Conservation (phyloP, 2,888 invertebrate species). For the Halictus quadricinctus region DNA sequence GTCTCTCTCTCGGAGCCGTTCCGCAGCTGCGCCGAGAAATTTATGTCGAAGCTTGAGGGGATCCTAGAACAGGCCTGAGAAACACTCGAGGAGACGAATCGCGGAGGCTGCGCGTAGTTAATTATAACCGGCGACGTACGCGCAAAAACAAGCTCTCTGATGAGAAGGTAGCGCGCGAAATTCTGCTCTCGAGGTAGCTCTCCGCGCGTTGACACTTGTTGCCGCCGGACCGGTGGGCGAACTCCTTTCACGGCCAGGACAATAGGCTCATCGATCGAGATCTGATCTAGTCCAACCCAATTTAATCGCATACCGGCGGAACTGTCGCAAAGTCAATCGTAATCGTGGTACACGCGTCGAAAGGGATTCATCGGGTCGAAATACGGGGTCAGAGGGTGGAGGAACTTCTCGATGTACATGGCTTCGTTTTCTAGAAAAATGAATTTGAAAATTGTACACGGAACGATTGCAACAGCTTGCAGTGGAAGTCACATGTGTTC, state of each 20-base stretch:
- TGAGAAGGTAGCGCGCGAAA: neutral
- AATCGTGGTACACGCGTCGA: too few relatives aligned
- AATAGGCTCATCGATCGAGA: neutral
- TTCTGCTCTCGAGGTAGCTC: neutral
- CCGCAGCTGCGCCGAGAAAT: constrained; percentile 38
- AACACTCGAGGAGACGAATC: neutral
- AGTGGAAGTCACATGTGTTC: neutral
- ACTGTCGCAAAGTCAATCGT: neutral
- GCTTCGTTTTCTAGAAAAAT: neutral
- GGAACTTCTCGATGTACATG: neutral
- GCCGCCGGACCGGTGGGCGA: neutral
- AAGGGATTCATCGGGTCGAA: too few relatives aligned
- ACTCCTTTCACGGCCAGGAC: neutral
- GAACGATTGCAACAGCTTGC: neutral
- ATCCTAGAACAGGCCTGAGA: constrained; percentile 22
- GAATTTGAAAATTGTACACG: neutral
- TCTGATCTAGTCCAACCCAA: neutral
- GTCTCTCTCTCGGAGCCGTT: constrained; percentile 23
- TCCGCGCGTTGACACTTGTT: neutral
- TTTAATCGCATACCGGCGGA: neutral
- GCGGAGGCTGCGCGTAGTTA: neutral
- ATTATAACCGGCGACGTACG: neutral
- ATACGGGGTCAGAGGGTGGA: too few relatives aligned
- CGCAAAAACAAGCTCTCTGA: neutral
- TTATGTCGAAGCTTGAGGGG: constrained; percentile 8